A percentile compares a stretch with the other conserved stretches of the same genome.
phyloP scores from a whole-genome alignment of 2,113 vertebrate species.

The Uria aalge region DNA sequence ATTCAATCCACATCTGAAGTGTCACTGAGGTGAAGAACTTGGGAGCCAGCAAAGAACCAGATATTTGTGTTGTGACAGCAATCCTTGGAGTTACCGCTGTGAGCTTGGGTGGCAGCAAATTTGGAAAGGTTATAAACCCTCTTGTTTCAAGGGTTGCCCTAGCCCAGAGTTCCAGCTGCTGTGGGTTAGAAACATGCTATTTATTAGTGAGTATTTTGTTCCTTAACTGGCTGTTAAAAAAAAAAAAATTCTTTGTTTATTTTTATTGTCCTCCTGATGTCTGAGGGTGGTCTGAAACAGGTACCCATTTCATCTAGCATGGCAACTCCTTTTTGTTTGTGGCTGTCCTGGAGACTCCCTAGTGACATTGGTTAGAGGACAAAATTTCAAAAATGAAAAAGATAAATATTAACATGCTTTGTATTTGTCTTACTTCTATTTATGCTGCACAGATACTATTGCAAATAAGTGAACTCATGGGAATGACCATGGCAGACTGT shows the following conservation, averaged over 20 bases:
- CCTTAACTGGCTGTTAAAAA: neutral
- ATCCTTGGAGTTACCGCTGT: neutral
- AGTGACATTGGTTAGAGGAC: neutral
- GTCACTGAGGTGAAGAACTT: neutral
- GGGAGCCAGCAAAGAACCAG: neutral
- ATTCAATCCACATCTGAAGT: neutral
- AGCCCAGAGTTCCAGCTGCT: neutral
- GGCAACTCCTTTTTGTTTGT: neutral
- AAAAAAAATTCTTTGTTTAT: neutral
- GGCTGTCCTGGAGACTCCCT: neutral
- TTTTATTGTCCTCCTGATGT: neutral
- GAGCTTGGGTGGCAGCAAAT: neutral
- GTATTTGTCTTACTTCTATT: slow-evolving; percentile 1
- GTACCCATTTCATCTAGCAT: neutral
- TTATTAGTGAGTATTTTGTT: neutral
- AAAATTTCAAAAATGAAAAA: neutral
- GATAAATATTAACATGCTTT: slow-evolving; percentile 2
- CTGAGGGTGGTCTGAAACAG: neutral
- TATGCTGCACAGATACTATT: neutral
- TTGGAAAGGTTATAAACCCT: neutral
- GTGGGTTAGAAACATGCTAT: neutral
- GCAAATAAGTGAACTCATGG: neutral
- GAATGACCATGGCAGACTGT: neutral
- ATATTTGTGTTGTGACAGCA: neutral
- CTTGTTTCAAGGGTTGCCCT: neutral